phyloP scores from a whole-genome alignment of 2,113 vertebrate species.

The Oncorhynchus clarkii region DNA sequence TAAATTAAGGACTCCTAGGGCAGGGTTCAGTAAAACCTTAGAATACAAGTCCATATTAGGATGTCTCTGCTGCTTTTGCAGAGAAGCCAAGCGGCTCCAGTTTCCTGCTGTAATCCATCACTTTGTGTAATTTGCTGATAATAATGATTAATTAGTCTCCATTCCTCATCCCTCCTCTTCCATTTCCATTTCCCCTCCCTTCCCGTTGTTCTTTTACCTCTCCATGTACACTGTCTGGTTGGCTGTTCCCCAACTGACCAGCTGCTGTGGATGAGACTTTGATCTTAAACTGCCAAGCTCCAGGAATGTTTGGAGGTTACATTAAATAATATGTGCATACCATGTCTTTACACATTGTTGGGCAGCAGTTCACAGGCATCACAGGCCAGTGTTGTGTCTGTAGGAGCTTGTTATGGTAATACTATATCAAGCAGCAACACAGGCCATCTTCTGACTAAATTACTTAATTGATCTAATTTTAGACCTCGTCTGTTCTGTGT shows the following conservation, averaged over 20 bases:
- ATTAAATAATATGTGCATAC: not conserved
- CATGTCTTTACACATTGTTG: not conserved
- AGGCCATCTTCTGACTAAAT: not conserved
- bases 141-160: constrained; percentile 8
- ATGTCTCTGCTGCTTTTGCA: not conserved
- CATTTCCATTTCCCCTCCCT: not conserved
- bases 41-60: not conserved
- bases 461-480: not conserved
- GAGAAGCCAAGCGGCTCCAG: not conserved
- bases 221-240: not conserved
- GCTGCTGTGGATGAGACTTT: no score
- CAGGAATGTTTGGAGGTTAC: no score
- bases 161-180: not conserved
- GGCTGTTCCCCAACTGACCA: not conserved
- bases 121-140: constrained; percentile 3
- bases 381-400: not conserved
- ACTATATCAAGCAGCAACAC: not conserved
- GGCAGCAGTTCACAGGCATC: not conserved
- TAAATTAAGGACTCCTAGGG: no score
- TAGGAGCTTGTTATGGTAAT: constrained; percentile 1
- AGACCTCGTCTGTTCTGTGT: not conserved
- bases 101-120: constrained; percentile 23
- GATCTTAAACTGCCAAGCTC: no score
- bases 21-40: not conserved
- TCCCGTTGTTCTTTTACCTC: not conserved